phyloP scores from a whole-genome alignment of 2,113 vertebrate genomes.

The Poeciliopsis occidentalis region DNA sequence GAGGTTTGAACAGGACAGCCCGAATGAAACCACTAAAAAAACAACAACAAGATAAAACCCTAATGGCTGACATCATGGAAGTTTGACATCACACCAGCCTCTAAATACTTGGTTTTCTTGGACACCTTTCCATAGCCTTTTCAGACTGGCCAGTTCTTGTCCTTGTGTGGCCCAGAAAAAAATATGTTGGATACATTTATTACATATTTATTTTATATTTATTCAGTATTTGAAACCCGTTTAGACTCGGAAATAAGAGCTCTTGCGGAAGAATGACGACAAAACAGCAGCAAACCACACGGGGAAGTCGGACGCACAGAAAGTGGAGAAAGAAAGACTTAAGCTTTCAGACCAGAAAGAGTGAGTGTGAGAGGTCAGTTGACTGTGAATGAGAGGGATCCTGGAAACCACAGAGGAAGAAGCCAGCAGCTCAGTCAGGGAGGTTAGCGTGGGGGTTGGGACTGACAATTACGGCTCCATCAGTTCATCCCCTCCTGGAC shows the following conservation, averaged over 20 bases:
- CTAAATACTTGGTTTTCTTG: too few species aligned
- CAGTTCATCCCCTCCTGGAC: slow-evolving; percentile 41
- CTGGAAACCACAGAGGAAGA: not conserved
- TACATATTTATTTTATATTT: not conserved
- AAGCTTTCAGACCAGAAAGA: slow-evolving; percentile 15
- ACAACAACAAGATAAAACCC: too few species aligned
- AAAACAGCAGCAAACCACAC: not conserved
- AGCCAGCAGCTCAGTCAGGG: slow-evolving; percentile 21
- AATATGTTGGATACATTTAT: too few species aligned
- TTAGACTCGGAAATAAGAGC: not conserved
- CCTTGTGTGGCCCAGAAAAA: too few species aligned
- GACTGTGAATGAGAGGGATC: slow-evolving; percentile 19
- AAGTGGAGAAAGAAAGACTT: slow-evolving; percentile 4
- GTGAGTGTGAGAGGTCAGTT: slow-evolving; percentile 29
- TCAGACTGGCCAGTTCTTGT: too few species aligned
- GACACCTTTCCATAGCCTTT: too few species aligned
- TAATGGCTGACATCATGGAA: too few species aligned
- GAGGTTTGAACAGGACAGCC: too few species aligned
- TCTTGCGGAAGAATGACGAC: not conserved
- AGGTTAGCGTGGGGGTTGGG: slow-evolving; percentile 16
- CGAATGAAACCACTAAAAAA: too few species aligned
- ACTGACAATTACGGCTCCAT: slow-evolving; percentile 29
- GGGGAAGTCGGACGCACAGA: not conserved
- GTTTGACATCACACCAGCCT: too few species aligned
- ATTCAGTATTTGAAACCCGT: not conserved